A percentile compares a stretch with the other conserved stretches of the same genome.
These are phyloP conservation scores for Bombus difficillimus DNA, from an alignment of 1,140 invertebrate genomes.

Conservation along the genomic window DNA sequence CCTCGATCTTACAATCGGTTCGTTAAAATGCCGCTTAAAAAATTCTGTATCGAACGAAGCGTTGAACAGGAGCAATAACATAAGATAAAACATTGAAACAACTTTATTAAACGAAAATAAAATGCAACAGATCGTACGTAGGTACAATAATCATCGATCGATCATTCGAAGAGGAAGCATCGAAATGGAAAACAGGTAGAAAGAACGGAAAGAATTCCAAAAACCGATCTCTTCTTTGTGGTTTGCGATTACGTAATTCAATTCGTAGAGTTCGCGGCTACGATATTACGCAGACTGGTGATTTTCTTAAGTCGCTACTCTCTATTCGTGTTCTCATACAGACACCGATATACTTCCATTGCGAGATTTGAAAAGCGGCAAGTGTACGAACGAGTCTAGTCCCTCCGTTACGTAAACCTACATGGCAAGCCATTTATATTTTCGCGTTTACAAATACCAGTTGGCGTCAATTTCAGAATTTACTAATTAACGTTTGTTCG, in stretches of 20 bases:
- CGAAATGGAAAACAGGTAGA: background rate
- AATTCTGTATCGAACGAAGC: background rate
- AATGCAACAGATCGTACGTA: background rate
- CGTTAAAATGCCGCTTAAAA: no score
- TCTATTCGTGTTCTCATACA: background rate
- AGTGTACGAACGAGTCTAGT: background rate
- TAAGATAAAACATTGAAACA: background rate
- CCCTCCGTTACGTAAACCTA: background rate
- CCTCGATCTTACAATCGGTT: background rate
- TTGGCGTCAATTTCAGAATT: background rate
- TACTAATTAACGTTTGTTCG: background rate
- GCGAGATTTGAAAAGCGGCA: background rate
- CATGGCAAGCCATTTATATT: background rate
- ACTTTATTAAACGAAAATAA: slow-evolving; percentile 17
- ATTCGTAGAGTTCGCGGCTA: background rate
- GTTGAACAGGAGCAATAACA: background rate
- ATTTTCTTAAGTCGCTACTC: background rate
- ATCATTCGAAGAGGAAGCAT: background rate
- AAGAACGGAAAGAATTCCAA: background rate
- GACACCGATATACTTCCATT: background rate
- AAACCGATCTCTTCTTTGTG: background rate
- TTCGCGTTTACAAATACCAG: background rate
- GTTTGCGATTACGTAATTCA: background rate
- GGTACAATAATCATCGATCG: background rate
- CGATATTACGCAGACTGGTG: background rate